Base-by-base conservation (phyloP, 2,113 vertebrate species). In the Megaceryle maxima region DNA sequence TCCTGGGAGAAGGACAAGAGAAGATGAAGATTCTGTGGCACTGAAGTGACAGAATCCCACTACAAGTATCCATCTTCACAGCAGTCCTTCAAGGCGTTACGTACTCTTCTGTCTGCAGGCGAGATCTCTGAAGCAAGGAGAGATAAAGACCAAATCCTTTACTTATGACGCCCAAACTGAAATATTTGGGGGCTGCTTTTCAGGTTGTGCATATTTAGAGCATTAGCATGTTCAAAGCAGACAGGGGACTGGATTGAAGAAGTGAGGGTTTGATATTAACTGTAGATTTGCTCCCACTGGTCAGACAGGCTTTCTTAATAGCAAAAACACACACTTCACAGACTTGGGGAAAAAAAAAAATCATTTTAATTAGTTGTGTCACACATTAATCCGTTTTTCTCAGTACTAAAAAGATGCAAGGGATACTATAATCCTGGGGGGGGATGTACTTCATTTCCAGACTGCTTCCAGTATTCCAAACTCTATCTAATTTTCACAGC, bases 201-300 rank as follows among this genome's bases (percentile, higher is more conserved):
- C 80, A 90, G 56, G 43, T n/a, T 82, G 15, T 16, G 9, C 46
- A 24, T 14, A 31, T 57, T 44, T 25, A 35, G 29, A 75, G 73
- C 46, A 67, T 39, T 2, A 4, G 17, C 1, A 1, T 25, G 37
- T 48, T 46, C 55, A 74, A 53, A 76, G 64, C 46, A 80, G 29
- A 11, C 22, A 83, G 17, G 2, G 3, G 33, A 57, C n/a, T 25
- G 63, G 37, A 15, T 24, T 46, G 25, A 88, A 75, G 51, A 15
- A 16, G 8, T 4, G 15, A 63, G 5, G 13, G 14, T 48, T 88
- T 0, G 0, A 29, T 46, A 63, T 4, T 20, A 21, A 51, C 16
- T 39, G 17, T 6, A 11, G 26, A 70, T 59, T 37, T 81, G 18
- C 33, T 90, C 35, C 46, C 63, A 20, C 3, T 51, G 35, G n/a